Conservation (phyloP, 2,888 invertebrate species). For the Palloptera scutellata region DNA sequence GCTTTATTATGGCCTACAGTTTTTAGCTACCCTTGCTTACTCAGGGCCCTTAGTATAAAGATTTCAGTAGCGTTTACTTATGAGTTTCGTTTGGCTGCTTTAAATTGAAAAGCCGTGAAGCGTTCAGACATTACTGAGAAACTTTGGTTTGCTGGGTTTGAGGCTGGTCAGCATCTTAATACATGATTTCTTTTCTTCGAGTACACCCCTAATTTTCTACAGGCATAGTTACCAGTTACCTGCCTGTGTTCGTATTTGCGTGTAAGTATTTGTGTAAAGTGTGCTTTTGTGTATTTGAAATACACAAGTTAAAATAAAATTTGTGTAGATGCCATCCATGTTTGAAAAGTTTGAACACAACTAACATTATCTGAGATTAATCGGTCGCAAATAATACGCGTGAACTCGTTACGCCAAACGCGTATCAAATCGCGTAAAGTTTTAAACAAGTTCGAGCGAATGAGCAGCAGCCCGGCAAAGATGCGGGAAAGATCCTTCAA, state of each 20-base stretch:
- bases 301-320: slow-evolving; percentile 1
- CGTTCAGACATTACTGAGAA: too few relatives aligned
- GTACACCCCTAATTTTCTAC: too few relatives aligned
- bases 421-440: slow-evolving; percentile 77
- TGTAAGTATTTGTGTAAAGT: not conserved
- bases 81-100: too few relatives aligned
- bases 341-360: slow-evolving; percentile 8
- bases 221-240: too few relatives aligned
- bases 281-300: not conserved
- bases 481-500: slow-evolving; percentile 88
- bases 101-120: too few relatives aligned
- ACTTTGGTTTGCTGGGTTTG: too few relatives aligned
- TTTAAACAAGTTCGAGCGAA: slow-evolving; percentile 75
- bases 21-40: too few relatives aligned
- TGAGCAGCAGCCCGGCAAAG: slow-evolving; percentile 81
- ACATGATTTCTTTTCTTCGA: too few relatives aligned
- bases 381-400: slow-evolving; percentile 86
- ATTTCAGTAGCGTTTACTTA: too few relatives aligned
- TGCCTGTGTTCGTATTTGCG: not conserved
- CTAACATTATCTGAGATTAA: slow-evolving; percentile 73
- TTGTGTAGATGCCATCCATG: not conserved
- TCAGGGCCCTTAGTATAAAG: too few relatives aligned
- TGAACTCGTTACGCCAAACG: slow-evolving; percentile 92
- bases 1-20: too few relatives aligned
- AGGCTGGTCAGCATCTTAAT: too few relatives aligned